phyloP scores from a whole-genome alignment of 92 coral and sea anemone genomes.

The Heteractis magnifica region DNA sequence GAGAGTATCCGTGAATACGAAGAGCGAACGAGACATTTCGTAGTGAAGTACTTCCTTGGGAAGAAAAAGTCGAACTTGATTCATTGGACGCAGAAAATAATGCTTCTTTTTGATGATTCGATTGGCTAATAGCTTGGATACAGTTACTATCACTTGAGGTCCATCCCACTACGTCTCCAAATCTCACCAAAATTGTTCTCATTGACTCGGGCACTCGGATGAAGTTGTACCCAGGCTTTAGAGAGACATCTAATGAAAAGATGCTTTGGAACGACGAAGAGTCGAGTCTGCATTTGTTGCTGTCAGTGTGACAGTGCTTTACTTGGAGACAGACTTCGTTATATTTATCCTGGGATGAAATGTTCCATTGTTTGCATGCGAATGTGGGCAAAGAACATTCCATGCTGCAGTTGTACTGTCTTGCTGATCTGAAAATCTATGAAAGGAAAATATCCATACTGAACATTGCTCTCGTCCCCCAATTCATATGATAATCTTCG shows the following conservation, averaged over 20 bases:
- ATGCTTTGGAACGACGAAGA: constrained; percentile 39
- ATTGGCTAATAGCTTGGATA: constrained; percentile 8
- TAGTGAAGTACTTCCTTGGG: not conserved
- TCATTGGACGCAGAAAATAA: not conserved
- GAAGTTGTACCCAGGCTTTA: constrained; percentile 65
- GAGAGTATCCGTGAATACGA: constrained; percentile 25
- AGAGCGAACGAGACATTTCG: constrained; percentile 28
- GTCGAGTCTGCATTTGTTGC: constrained; percentile 6
- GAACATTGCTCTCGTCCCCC: not conserved
- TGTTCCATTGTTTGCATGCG: constrained; percentile 10
- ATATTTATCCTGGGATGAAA: not conserved
- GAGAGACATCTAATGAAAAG: constrained; percentile 31
- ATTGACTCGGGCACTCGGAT: constrained; percentile 36
- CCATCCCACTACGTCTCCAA: constrained; percentile 61
- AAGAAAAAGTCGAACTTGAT: not conserved
- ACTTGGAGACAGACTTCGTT: constrained; percentile 29
- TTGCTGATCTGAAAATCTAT: constrained; percentile 38
- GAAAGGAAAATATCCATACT: not conserved
- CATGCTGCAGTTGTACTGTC: constrained; percentile 18
- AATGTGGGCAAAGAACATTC: not conserved
- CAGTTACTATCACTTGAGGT: constrained; percentile 21
- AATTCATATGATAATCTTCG: not conserved
- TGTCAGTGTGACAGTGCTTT: not conserved
- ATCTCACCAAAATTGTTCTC: constrained; percentile 29
- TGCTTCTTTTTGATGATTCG: not conserved